These are phyloP conservation scores for Plodia interpunctella DNA, from an alignment of 1,140 invertebrate species.

Conservation along the genomic window DNA sequence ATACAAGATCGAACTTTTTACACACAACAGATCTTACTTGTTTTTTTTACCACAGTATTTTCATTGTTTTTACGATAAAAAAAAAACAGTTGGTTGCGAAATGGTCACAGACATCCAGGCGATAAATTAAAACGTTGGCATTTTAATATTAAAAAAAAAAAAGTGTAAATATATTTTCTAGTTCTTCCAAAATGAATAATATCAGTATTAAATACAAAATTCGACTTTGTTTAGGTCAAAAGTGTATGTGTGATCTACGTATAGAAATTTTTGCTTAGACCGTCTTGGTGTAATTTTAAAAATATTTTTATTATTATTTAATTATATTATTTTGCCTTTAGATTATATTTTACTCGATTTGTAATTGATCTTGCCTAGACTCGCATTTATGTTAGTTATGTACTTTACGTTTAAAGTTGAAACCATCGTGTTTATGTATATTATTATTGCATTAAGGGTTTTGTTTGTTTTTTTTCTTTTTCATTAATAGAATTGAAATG, in stretches of 20 bases:
- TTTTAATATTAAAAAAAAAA: conserved; percentile 35
- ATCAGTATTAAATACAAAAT: conserved; percentile 78
- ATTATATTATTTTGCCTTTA: conserved; percentile 51
- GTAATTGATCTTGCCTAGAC: conserved; percentile 71
- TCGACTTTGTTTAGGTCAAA: conserved; percentile 74
- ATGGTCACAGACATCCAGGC: conserved; percentile 71
- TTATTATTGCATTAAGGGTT: conserved; percentile 75
- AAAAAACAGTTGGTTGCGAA: conserved; percentile 70
- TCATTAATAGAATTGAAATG: conserved; percentile 76
- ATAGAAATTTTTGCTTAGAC: conserved; percentile 63
- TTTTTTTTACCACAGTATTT: conserved; percentile 47
- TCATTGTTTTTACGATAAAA: conserved; percentile 30
- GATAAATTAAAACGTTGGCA: conserved; percentile 70
- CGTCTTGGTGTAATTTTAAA: conserved; percentile 64
- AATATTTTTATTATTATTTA: conserved; percentile 50
- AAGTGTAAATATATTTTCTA: conserved; percentile 75
- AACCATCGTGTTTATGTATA: conserved; percentile 76
- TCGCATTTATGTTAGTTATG: conserved; percentile 74
- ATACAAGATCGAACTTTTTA: conserved; percentile 77
- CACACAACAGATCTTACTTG: conserved; percentile 58
- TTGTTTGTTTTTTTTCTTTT: conserved; percentile 74
- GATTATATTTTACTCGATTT: conserved; percentile 62
- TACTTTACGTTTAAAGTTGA: conserved; percentile 73
- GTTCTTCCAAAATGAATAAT: conserved; percentile 72
- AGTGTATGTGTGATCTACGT: conserved; percentile 73